Base-by-base conservation (phyloP, 2,797 vertebrate genomes). In the Syndactyla subalaris region DNA sequence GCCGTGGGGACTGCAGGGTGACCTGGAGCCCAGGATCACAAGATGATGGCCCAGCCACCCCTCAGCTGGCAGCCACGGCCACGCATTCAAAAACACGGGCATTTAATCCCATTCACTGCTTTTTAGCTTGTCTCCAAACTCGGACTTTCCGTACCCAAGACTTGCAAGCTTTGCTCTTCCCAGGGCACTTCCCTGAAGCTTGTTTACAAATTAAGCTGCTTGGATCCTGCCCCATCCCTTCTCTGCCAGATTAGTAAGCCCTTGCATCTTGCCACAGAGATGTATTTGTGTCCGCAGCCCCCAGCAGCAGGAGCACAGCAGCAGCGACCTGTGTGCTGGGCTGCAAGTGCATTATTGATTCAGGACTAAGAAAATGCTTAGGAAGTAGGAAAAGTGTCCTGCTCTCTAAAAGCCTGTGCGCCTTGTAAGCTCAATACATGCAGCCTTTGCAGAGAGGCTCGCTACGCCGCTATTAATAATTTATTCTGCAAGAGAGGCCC, bases 391-490 rank as follows among this genome's bases (percentile, higher is more conserved):
- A 98, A 97, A 95, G 92, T 92, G 96, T 86, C 96, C 97, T 97
- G 97, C 93, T 98, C 97, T 97, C 96, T 98, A 98, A 98, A 98
- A 98, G 98, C 98, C 3, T 97, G 96, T 89, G 97, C 26, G 93
- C 90, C 93, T 95, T 55, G 68, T 75, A 81, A 96, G 97, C 97
- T 96, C 93, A 84, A 95, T 96, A 71, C 86, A 70, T 38, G 95
- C 97, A 96, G 97, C 91, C 96, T 97, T 96, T 95, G 96, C 97
- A 92, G 94, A 96, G 96, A 95, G 92, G 73, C 94, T 96, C 4
- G 58, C 97, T 96, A 96, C 62, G 74, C 96, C 17, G 41, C 85
- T 97, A 98, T 98, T 96, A 98, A 98, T 98, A 98, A 98, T 98
- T 98, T 89, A 98, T 98, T 94, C 94, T 20, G 48, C 80, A 58